Evolutionary conservation across 2,797 vertebrate genomes (phyloP), one percentile per base, ranked within the genome.

Genomic region (Lophura swinhoii): DNA sequence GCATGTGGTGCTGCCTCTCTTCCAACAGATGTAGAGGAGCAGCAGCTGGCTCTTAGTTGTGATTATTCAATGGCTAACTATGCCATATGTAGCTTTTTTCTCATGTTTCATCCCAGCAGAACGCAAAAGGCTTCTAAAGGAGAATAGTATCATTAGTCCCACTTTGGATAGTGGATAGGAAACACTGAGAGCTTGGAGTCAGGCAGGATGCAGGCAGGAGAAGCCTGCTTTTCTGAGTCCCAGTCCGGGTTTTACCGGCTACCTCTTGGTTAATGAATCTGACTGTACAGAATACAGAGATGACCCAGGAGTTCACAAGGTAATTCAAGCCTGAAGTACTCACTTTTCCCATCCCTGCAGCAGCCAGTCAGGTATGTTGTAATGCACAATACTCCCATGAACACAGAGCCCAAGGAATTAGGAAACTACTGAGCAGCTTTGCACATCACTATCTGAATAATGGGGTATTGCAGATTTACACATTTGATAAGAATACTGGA

Each of bases 281-380:
- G 70, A 72, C 82, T 83, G 49, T 17, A 46, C 33, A 21, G 63
- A 82, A 55, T 71, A 93, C 82, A 89, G 20, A 43, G 87, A 84
- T 91, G 88, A 87, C 73, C 76, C 0, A 0, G 4, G 72, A 53
- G 75, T 73, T 87, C 90, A 88, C 82, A 83, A 73, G 82, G 88
- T 85, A 91, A 77, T 60, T 85, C 90, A 89, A 90, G 78, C 84
- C 59, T 80, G 16, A 63, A 87, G 76, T 29, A 91, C 69, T 93
- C 39, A 59, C 53, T 73, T 75, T 72, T 78, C 91, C 63, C 67
- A 48, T 49, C 82, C 68, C 72, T 72, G 69, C 68, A 76, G 75
- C 81, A 88, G 86, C n/a, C 87, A 80, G 44, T 28, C 72, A 55
- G 78, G 16, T 72, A n/a, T 89, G 82, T 18, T 85, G 59, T 24